These are phyloP conservation scores for Xerus inauris DNA, from an alignment of 2,113 vertebrate genomes.

Conservation along the genomic window DNA sequence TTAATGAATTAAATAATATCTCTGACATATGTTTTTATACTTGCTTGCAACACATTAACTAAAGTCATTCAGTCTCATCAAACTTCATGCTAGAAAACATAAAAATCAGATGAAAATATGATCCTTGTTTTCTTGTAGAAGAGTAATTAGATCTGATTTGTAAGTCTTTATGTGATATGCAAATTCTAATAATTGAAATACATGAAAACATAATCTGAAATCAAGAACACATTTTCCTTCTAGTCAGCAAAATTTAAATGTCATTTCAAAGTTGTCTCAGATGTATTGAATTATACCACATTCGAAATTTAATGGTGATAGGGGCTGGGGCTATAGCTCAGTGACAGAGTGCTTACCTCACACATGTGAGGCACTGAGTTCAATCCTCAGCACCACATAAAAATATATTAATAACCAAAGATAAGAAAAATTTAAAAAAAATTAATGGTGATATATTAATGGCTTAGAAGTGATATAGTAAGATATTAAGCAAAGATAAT, in stretches of 20 bases:
- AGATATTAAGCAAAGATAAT: neutral
- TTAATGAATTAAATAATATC: neutral
- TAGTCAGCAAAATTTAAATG: neutral
- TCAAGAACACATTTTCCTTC: neutral
- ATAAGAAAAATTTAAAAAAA: too few relatives aligned
- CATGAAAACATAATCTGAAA: neutral
- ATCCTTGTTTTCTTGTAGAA: neutral
- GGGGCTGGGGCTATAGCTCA: too few relatives aligned
- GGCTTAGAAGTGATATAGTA: too few relatives aligned
- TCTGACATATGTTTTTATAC: neutral
- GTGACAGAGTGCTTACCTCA: too few relatives aligned
- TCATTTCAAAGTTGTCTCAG: neutral
- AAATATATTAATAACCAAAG: too few relatives aligned
- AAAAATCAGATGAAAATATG: neutral
- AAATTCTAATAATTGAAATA: neutral
- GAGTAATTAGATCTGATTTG: neutral
- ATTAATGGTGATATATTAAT: too few relatives aligned
- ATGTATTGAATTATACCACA: neutral
- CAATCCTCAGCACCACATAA: too few relatives aligned
- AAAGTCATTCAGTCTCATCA: neutral
- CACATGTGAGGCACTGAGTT: too few relatives aligned
- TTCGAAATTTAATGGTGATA: neutral
- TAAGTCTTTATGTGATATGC: neutral
- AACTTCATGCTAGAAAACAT: neutral
- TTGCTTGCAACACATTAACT: neutral